Base-by-base conservation (phyloP, 1,140 invertebrate genomes). In the Carcinoscorpius rotundicauda region DNA sequence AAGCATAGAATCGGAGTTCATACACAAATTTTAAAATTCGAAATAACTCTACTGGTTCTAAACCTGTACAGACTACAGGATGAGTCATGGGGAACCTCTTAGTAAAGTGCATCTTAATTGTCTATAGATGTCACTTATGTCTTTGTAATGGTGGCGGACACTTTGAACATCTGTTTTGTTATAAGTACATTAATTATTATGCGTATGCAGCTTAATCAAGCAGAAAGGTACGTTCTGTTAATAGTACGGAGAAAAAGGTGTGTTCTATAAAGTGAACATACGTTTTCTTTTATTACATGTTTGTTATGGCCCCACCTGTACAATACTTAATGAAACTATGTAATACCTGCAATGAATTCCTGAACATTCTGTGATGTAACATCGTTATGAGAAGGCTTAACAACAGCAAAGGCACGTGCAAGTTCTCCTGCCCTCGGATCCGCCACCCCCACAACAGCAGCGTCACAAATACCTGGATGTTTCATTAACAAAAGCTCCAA, bases 341-440 rank as follows among this genome's bases (percentile, higher is more conserved):
- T 52, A 49, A 9, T 58, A 64, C 63, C 63, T 58, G 51, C 11
- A 67, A 71, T 61, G 50, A 51, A 69, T 51, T 71, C 56, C 3
- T 29, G 58, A 9, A 71, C 52, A 5, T 69, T 64, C 52, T 69
- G 51, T 49, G 64, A 63, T 11, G 61, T 61, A 29, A 63, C 8
- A 4, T n/a, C 70, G 5, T 49, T 11, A 48, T 29, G 29, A 29
- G 29, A 29, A 29, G 29, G 29, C 29, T 64, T 66, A 4, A 68
- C 49, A 5, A 71, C 66, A 49, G 73, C 67, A 58, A 66, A 74
- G 10, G 72, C 73, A 48, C 68, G 52, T 29, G 93, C 92, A 29
- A 95, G 82, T 72, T 95, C 87, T 29, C 92, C 93, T 76, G 97
- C 96, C 0, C 90, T 87, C 1, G 81, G 73, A 75, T 97, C 93